Evolutionary conservation across 2,113 vertebrate genomes (phyloP).

Genomic region (Dolichotis patagonum): DNA sequence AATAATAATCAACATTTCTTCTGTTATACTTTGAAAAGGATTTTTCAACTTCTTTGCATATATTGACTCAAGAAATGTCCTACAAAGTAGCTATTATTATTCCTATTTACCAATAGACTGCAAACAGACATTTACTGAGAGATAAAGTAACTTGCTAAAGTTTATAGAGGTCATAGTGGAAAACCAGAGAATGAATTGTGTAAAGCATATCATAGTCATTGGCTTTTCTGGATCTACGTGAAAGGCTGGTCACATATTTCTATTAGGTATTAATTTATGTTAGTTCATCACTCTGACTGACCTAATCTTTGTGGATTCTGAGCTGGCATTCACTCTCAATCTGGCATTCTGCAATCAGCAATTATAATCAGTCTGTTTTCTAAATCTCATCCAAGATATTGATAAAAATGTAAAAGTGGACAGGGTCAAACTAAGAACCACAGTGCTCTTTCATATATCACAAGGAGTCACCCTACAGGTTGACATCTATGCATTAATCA

Average conservation of each 20-base stretch:
- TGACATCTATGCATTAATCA: constrained; percentile 33
- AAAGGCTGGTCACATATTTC: not conserved
- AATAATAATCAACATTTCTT: not conserved
- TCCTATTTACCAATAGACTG: not conserved
- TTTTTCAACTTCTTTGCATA: not conserved
- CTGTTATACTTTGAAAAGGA: constrained; percentile 19
- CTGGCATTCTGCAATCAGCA: not conserved
- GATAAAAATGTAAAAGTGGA: constrained; percentile 15
- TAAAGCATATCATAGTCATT: not conserved
- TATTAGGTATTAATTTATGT: not conserved
- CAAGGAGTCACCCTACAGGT: not conserved
- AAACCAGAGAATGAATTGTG: not conserved
- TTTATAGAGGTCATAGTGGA: not conserved
- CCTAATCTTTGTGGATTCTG: not conserved
- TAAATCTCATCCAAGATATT: constrained; percentile 35
- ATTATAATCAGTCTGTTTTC: constrained; percentile 29
- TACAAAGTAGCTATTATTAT: not conserved
- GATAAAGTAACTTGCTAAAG: constrained; percentile 4
- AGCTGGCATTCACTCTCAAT: not conserved
- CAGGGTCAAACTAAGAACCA: not conserved
- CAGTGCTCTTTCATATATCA: not conserved
- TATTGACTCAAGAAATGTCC: not conserved
- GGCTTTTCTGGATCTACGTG: not conserved
- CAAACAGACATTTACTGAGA: constrained; percentile 35
- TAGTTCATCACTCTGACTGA: not conserved